Percentiles rank a stretch among this genome's conserved stretches.
These are phyloP conservation scores for Cryptosula pallasiana DNA, from an alignment of 2,888 invertebrate genomes.

Conservation along the genomic window DNA sequence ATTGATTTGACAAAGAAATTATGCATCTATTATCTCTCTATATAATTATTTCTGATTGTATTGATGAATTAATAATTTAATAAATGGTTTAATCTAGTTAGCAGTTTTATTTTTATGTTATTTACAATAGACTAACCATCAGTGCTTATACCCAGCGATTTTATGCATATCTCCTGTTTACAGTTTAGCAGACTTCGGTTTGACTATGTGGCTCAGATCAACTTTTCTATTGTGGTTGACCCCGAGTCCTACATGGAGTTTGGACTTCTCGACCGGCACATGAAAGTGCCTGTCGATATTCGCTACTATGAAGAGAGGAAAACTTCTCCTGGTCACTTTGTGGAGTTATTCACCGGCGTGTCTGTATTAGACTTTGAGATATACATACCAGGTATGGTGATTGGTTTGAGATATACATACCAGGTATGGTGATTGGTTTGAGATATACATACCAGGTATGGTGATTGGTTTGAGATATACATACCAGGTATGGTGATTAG, in stretches of 20 bases:
- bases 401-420: too few relatives aligned
- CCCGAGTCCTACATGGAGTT: not conserved
- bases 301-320: slow-evolving; percentile 6
- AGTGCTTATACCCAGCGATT: too few relatives aligned
- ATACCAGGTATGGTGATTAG: too few relatives aligned
- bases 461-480: too few relatives aligned
- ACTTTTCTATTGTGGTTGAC: slow-evolving; percentile 9
- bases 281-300: not conserved
- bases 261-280: not conserved
- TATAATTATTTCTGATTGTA: not conserved
- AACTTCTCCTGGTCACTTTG: not conserved
- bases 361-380: not conserved
- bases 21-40: not conserved
- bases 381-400: not conserved
- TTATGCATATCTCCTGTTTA: not conserved
- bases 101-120: not conserved
- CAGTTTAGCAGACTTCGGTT: not conserved
- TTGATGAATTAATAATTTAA: not conserved
- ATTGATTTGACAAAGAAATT: too few relatives aligned
- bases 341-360: not conserved
- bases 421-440: too few relatives aligned
- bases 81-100: not conserved
- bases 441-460: too few relatives aligned
- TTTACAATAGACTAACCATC: too few relatives aligned
- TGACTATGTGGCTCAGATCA: not conserved